phyloP scores from a whole-genome alignment of 2,888 invertebrate genomes.

The Epirrhoe tristata region DNA sequence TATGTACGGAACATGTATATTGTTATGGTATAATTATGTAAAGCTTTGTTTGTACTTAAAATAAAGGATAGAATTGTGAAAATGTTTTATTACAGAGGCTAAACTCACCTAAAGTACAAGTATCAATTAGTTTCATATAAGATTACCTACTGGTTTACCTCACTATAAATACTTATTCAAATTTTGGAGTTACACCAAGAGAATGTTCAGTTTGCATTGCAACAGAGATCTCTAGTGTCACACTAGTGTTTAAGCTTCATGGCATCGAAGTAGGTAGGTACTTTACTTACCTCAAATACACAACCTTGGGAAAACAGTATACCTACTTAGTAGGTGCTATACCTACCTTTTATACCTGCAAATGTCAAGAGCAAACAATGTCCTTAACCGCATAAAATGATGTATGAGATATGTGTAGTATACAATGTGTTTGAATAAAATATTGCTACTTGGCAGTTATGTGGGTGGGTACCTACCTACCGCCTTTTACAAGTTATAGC shows the following conservation, averaged over 20 bases:
- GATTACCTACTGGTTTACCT: too few species aligned
- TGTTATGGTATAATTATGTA: slow-evolving; percentile 43
- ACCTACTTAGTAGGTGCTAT: too few species aligned
- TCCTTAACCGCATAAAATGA: slow-evolving; percentile 29
- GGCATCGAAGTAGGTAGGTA: too few species aligned
- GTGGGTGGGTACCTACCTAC: too few species aligned
- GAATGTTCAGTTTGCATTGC: too few species aligned
- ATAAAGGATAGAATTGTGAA: slow-evolving; percentile 42
- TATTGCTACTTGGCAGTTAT: slow-evolving; percentile 11
- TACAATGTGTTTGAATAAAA: slow-evolving; percentile 11
- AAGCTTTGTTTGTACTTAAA: slow-evolving; percentile 49
- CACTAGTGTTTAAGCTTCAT: too few species aligned
- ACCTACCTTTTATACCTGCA: background rate
- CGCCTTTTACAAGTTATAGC: background rate
- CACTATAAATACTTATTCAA: too few species aligned
- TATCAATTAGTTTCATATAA: too few species aligned
- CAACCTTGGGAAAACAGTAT: background rate
- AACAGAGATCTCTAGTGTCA: too few species aligned
- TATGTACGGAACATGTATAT: slow-evolving; percentile 38
- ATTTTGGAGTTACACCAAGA: too few species aligned
- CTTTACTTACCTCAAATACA: background rate
- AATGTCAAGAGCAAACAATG: slow-evolving; percentile 14
- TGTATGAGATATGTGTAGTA: slow-evolving; percentile 15
- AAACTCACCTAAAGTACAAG: too few species aligned
- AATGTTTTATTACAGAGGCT: slow-evolving; percentile 25